Conservation (phyloP, 1,140 invertebrate species). For the Apolygus lucorum region DNA sequence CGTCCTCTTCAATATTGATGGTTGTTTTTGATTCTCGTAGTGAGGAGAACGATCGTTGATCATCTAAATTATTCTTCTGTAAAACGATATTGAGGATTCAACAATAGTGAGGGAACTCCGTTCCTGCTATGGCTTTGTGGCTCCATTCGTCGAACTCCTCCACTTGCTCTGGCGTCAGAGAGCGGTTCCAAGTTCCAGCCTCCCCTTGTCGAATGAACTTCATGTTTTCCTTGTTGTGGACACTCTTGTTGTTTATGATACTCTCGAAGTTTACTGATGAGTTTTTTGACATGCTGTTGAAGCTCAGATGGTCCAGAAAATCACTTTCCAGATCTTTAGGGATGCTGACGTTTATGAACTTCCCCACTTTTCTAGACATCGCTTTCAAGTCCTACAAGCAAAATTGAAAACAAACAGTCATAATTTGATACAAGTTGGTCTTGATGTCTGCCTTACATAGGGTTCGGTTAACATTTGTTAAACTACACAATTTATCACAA, state of each 20-base stretch:
- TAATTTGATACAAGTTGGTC: too few species aligned
- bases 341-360: not conserved
- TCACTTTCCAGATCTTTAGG: constrained; percentile 34
- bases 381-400: constrained; percentile 45
- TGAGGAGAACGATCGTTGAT: too few species aligned
- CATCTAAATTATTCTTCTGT: too few species aligned
- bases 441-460: too few species aligned
- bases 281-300: constrained; percentile 50
- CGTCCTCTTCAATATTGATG: too few species aligned
- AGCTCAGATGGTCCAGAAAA: constrained; percentile 64
- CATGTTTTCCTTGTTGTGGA: constrained; percentile 39
- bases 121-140: constrained; percentile 40
- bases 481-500: too few species aligned
- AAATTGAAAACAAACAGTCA: too few species aligned
- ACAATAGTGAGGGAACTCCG: constrained; percentile 26
- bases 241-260: constrained; percentile 35
- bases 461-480: too few species aligned
- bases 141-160: constrained; percentile 49
- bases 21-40: too few species aligned
- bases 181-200: constrained; percentile 28
- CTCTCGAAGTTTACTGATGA: constrained; percentile 33
- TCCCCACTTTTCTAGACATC: constrained; percentile 56
- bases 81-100: too few species aligned
- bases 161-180: constrained; percentile 46
- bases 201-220: constrained; percentile 52